phyloP scores from a whole-genome alignment of 1,140 invertebrate genomes.

The Drosophila ambigua region DNA sequence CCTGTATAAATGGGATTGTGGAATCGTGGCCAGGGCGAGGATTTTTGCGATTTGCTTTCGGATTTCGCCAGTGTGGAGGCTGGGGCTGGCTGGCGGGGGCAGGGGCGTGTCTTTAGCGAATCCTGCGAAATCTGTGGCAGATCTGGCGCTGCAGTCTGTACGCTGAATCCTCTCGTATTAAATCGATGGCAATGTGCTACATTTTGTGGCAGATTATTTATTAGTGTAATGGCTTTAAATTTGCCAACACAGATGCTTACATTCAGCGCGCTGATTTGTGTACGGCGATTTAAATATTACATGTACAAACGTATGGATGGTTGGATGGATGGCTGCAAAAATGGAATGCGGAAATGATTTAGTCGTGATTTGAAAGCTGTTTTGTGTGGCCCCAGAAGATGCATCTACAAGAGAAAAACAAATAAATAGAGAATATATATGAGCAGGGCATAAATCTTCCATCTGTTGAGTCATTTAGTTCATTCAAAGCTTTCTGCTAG shows the following conservation, averaged over 20 bases:
- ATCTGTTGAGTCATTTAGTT: too few relatives aligned
- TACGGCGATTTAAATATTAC: constrained; percentile 38
- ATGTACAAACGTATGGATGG: not conserved
- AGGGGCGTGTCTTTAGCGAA: constrained; percentile 49
- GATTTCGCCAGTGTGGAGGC: constrained; percentile 10
- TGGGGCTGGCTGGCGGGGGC: not conserved
- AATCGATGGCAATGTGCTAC: constrained; percentile 74
- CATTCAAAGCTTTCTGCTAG: too few relatives aligned
- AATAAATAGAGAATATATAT: too few relatives aligned
- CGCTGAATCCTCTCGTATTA: constrained; percentile 48
- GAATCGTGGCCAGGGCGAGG: not conserved
- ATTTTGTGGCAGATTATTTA: constrained; percentile 77
- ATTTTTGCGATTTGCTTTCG: constrained; percentile 37
- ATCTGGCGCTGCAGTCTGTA: constrained; percentile 22
- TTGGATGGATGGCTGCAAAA: constrained; percentile 7
- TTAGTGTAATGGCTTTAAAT: constrained; percentile 76
- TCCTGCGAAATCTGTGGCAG: constrained; percentile 36
- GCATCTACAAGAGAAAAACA: too few relatives aligned
- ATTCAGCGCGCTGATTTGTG: constrained; percentile 8
- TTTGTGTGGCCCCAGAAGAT: too few relatives aligned
- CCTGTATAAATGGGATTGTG: constrained; percentile 6
- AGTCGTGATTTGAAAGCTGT: constrained; percentile 8
- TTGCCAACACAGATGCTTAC: constrained; percentile 45
- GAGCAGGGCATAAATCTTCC: too few relatives aligned
- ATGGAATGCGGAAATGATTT: constrained; percentile 24